Conservation (phyloP, 2,888 invertebrate genomes). For the Drosophila koepferae region DNA sequence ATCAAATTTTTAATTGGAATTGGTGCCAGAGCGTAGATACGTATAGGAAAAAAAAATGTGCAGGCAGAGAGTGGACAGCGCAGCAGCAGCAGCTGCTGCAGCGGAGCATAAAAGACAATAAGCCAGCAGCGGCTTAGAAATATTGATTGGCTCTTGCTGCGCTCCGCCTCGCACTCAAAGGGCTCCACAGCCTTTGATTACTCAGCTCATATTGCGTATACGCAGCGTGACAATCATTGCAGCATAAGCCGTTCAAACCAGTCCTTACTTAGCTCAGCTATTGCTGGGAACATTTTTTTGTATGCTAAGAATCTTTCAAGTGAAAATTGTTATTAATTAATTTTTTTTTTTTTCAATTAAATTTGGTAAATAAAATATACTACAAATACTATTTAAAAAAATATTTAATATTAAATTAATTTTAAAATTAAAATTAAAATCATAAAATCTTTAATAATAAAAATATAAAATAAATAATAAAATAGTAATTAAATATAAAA, state of each 20-base stretch:
- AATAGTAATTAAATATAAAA: no score
- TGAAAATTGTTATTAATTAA: not conserved
- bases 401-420: no score
- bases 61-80: not conserved
- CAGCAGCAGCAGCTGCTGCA: not conserved
- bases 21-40: conserved; percentile 31
- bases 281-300: not conserved
- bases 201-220: conserved; percentile 12
- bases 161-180: not conserved
- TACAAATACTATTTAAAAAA: no score
- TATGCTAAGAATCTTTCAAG: not conserved
- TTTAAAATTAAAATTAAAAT: no score
- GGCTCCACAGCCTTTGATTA: conserved; percentile 1
- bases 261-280: not conserved
- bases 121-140: conserved; percentile 45
- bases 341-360: no score
- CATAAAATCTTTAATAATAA: no score
- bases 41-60: not conserved
- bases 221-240: not conserved
- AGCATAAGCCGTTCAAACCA: not conserved
- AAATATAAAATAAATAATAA: no score
- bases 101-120: conserved; percentile 18
- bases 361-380: no score
- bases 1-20: conserved; percentile 78
- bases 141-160: conserved; percentile 38